Conservation (phyloP, 2,888 invertebrate species). For the Erynnis tages region DNA sequence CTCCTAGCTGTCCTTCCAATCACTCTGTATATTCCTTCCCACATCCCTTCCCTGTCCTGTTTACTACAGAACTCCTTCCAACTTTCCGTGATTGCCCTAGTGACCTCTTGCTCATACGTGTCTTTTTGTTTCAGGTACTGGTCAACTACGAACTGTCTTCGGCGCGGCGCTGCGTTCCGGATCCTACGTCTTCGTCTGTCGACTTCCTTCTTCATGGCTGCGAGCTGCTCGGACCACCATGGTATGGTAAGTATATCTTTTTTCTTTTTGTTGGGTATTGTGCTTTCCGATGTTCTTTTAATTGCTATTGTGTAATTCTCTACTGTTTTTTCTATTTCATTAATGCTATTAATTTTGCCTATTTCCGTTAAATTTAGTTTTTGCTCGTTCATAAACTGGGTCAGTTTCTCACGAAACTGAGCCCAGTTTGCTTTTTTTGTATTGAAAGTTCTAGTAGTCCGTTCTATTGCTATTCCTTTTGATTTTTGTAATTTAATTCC, state of each 20-base stretch:
- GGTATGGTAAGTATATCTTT: neutral
- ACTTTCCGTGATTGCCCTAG: neutral
- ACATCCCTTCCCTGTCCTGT: neutral
- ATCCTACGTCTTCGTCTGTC: neutral
- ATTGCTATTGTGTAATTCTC: neutral
- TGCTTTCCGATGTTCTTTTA: neutral
- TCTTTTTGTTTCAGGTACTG: constrained; percentile 5
- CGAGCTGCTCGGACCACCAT: constrained; percentile 5
- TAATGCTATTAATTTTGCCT: neutral
- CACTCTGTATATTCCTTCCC: constrained; percentile 2
- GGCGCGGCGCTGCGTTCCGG: constrained; percentile 1
- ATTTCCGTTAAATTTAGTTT: neutral
- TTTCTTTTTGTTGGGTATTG: neutral
- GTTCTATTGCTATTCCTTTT: neutral
- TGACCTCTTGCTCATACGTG: neutral
- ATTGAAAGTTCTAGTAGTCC: constrained; percentile 9
- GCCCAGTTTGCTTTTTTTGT: constrained; percentile 20
- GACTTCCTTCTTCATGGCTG: neutral
- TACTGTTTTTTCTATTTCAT: neutral
- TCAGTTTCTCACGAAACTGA: constrained; percentile 9
- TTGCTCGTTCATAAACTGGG: neutral
- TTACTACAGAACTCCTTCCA: constrained; percentile 1
- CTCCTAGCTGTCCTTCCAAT: neutral
- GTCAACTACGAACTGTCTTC: neutral
- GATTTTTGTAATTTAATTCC: neutral